Base-by-base conservation (phyloP, 2,797 vertebrate species). In the Syndactyla subalaris region DNA sequence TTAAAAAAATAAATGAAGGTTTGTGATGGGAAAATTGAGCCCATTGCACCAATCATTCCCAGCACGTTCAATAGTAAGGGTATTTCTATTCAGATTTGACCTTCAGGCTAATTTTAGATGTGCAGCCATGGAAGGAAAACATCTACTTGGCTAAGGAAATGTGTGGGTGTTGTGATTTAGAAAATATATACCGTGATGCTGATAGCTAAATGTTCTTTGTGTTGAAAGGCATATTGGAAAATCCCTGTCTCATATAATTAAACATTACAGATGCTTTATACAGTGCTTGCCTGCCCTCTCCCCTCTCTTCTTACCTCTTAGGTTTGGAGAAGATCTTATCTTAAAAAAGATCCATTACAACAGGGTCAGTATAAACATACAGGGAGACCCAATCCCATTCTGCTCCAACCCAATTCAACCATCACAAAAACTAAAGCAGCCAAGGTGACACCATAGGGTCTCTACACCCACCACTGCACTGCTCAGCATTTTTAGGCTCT, bases 51-150 rank as follows among this genome's bases (percentile, higher is more conserved):
- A 66, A 65, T 91, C 89, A 38, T 71, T 85, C 85, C 81, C 89
- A 94, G 55, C 79, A 84, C 41, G 7, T 91, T 88, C 74, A 84
- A 29, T 86, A 92, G 76, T 91, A 85, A 94, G 89, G 84, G 39
- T 91, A 43, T 91, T 93, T 93, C 93, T 89, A 62, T 85, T 96
- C 90, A 93, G 92, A 89, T 88, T 89, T 96, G 95, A 96, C 96
- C 97, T 97, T 97, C 95, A 78, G 89, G 82, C 96, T 95, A 38
- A 97, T 95, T 92, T 90, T 90, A 94, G 92, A 66, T 80, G n/a
- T 41, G 45, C 80, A 82, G 66, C 91, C 89, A 27, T 34, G 58
- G 84, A 93, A 92, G 77, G 87, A 96, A 96, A 93, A 86, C 89
- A 95, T 96, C 67, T 96, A 18, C 78, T 96, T 95, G 83, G 82